Percentiles rank a stretch among this genome's conserved stretches.
phyloP scores from a whole-genome alignment of 2,888 invertebrate species.

The Eupithecia abbreviata region DNA sequence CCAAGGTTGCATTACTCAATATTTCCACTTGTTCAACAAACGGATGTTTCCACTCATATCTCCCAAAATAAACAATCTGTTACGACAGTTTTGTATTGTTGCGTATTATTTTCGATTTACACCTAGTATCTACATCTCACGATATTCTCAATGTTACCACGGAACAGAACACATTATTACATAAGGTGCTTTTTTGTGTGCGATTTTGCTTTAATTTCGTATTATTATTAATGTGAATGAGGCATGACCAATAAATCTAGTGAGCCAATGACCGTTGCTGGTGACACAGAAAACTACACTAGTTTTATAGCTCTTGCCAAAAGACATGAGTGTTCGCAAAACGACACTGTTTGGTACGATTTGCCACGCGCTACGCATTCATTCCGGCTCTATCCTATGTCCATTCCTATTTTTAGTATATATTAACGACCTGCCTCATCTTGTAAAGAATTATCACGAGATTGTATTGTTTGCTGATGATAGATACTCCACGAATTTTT shows the following conservation, averaged over 20 bases:
- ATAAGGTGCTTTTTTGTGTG: not conserved
- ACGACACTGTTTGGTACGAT: not conserved
- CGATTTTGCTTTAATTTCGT: not conserved
- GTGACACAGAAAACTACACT: slow-evolving; percentile 2
- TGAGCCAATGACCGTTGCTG: not conserved
- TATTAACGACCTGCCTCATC: too few species aligned
- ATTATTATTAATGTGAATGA: not conserved
- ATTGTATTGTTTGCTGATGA: too few species aligned
- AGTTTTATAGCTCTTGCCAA: slow-evolving; percentile 6
- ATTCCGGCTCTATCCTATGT: too few species aligned
- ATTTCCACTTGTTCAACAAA: not conserved
- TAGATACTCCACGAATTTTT: too few species aligned
- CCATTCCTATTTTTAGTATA: too few species aligned
- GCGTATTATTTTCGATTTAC: not conserved
- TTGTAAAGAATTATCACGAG: too few species aligned
- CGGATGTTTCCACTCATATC: slow-evolving; percentile 1
- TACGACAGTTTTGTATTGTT: not conserved
- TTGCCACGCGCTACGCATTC: slow-evolving; percentile 1
- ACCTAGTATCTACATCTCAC: not conserved
- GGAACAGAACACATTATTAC: not conserved
- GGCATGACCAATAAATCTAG: slow-evolving; percentile 1
- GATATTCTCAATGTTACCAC: not conserved
- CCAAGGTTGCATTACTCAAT: not conserved
- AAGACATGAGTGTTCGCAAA: not conserved
- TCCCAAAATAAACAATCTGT: not conserved